Conservation (phyloP, 2,888 invertebrate genomes). For the Antheraea yamamai region DNA sequence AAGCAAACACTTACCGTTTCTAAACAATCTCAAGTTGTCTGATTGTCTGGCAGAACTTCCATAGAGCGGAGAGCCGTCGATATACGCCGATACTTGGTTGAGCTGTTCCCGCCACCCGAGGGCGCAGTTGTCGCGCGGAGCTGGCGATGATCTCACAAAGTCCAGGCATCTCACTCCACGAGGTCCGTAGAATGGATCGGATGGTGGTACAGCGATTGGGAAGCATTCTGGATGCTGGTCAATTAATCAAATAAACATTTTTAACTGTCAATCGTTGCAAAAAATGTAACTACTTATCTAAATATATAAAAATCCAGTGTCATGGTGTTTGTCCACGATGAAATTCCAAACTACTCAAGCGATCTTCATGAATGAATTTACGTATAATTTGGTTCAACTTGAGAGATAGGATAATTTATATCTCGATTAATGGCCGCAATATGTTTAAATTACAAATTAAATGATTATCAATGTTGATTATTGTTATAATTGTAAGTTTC, state of each 20-base stretch:
- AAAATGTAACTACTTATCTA: too few relatives aligned
- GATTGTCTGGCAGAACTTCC: slow-evolving; percentile 88
- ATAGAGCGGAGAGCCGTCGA: slow-evolving; percentile 92
- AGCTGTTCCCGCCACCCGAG: slow-evolving; percentile 93
- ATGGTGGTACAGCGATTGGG: slow-evolving; percentile 87
- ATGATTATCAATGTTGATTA: too few relatives aligned
- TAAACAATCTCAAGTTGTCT: slow-evolving; percentile 88
- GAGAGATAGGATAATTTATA: too few relatives aligned
- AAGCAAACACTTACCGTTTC: slow-evolving; percentile 81
- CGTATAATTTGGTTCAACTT: too few relatives aligned
- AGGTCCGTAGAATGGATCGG: slow-evolving; percentile 88
- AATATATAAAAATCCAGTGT: too few relatives aligned
- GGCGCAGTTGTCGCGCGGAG: slow-evolving; percentile 89
- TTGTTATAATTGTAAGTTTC: too few relatives aligned
- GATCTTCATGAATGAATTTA: too few relatives aligned
- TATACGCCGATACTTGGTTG: slow-evolving; percentile 90
- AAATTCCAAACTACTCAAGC: too few relatives aligned
- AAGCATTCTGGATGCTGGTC: slow-evolving; percentile 91
- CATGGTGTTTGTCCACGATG: too few relatives aligned
- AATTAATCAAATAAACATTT: background rate
- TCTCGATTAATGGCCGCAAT: too few relatives aligned
- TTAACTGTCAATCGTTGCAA: too few relatives aligned
- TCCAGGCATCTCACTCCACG: slow-evolving; percentile 90
- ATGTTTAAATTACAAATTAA: too few relatives aligned
- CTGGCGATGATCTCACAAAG: slow-evolving; percentile 91